Evolutionary conservation across 53 echinoderm and acorn worm species (phyloP).

Genomic region (Stichopus horrens): DNA sequence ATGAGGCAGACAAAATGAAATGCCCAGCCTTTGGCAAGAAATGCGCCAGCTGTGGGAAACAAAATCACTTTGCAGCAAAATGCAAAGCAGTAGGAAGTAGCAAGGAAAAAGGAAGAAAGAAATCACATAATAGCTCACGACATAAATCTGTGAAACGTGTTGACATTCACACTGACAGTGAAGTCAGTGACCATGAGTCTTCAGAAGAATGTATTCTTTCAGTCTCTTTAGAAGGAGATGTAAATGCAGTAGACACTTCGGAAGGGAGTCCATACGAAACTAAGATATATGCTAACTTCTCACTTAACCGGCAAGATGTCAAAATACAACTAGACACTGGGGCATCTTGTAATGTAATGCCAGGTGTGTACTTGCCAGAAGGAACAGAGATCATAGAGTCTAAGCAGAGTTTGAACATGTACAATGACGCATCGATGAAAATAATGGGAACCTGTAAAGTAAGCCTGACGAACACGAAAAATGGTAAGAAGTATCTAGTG

Average conservation of each 20-base stretch:
- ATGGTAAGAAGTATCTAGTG: constrained; percentile 36
- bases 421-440: constrained; percentile 16
- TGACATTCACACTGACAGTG: background rate
- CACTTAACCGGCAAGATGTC: constrained; percentile 1
- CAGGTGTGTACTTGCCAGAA: constrained; percentile 21
- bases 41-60: constrained; percentile 18
- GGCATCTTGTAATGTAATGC: constrained; percentile 38
- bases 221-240: background rate
- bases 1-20: constrained; percentile 37
- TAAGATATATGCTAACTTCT: constrained; percentile 3
- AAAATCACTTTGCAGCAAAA: constrained; percentile 15
- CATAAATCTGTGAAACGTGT: background rate
- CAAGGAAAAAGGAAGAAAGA: background rate
- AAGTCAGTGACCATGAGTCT: background rate
- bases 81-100: background rate
- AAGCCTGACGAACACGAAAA: constrained; percentile 51
- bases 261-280: constrained; percentile 6
- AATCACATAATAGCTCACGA: background rate
- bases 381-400: background rate
- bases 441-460: constrained; percentile 40
- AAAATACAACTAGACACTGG: constrained; percentile 46
- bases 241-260: background rate
- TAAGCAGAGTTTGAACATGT: constrained; percentile 10
- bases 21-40: constrained; percentile 45
- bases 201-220: constrained; percentile 10